Base-by-base conservation (phyloP, 2,888 invertebrate species). In the Melipona bicolor region DNA sequence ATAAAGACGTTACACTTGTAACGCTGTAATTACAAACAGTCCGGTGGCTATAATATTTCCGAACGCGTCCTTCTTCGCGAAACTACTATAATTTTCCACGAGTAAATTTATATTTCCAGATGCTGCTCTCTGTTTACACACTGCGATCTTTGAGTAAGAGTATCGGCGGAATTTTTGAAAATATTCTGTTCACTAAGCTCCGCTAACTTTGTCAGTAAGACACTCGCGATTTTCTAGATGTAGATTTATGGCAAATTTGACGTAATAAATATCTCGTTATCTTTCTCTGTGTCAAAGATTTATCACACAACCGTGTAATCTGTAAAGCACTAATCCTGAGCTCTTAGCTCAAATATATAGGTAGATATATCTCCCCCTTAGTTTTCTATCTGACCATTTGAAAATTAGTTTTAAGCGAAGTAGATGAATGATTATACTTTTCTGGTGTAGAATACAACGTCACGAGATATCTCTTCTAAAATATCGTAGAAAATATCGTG, bases 1-100 rank as follows among this genome's bases (percentile, higher is more conserved):
- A 87, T 85, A 83, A 83, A 87, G 87, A 87, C 80, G 75, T 85
- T 78, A 79, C 87, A 78, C 65, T 54, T 75, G 70, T 74, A 83
- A 76, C 74, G 56, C 79, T 78, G 76, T 87, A 87, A 87, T 87
- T 87, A 87, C 79, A 77, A 36, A 71, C 78, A 83, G 68, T 78
- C 75, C 68, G 32, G 59, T 78, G 77, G 64, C 75, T 74, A 32
- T 83, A 85, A 80, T 82, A 73, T 78, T 74, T 65, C 70, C 67
- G 70, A 32, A 73, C 54, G 65, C 62, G 69, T 73, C 77, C 77
- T 67, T 82, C 52, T 50, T 49, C 3, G 6, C 17, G 19, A 24
- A 59, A 17, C 6, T 27, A 4, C 13, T 43, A 15, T 15, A 17
- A 43, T 52, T 62, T 62, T 27, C 19, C 56, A n/a, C n/a, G 56